phyloP scores from a whole-genome alignment of 2,797 vertebrate species.

The Oreochromis grahami region DNA sequence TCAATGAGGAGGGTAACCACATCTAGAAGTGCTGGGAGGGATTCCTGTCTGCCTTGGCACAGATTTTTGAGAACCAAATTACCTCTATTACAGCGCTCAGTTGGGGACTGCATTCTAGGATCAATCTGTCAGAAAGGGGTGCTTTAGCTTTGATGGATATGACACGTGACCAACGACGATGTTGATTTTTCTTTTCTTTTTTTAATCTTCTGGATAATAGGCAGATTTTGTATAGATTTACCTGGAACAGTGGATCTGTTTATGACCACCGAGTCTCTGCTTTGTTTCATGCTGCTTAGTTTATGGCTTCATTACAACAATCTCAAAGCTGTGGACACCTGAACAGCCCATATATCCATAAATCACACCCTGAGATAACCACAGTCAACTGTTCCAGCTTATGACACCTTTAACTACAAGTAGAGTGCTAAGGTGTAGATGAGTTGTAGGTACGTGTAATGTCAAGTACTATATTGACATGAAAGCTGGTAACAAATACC shows the following conservation, averaged over 20 bases:
- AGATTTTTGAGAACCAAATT: slow-evolving; percentile 63
- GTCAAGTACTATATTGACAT: neutral
- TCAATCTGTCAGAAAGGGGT: slow-evolving; percentile 91
- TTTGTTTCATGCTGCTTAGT: slow-evolving; percentile 95
- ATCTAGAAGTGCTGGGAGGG: slow-evolving; percentile 59
- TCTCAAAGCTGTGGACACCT: slow-evolving; percentile 95
- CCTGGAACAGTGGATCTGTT: slow-evolving; percentile 92
- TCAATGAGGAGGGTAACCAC: slow-evolving; percentile 86
- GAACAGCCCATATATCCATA: slow-evolving; percentile 86
- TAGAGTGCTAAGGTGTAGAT: neutral
- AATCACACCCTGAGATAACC: slow-evolving; percentile 85
- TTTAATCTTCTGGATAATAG: slow-evolving; percentile 87
- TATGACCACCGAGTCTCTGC: slow-evolving; percentile 88
- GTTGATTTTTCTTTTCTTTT: slow-evolving; percentile 66
- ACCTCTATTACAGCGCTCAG: slow-evolving; percentile 89
- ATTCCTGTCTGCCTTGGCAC: slow-evolving; percentile 80
- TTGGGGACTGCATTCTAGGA: slow-evolving; percentile 83
- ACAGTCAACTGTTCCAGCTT: slow-evolving; percentile 75
- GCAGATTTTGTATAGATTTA: slow-evolving; percentile 89
- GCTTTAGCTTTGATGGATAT: slow-evolving; percentile 94
- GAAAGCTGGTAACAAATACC: neutral
- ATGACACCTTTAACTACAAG: slow-evolving; percentile 60
- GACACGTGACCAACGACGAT: slow-evolving; percentile 92
- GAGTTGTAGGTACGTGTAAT: neutral
- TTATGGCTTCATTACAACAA: slow-evolving; percentile 97